A percentile compares a stretch with the other conserved stretches of the same genome.
Conservation (phyloP, 1,140 invertebrate genomes). For the Drosophila ironensis region DNA sequence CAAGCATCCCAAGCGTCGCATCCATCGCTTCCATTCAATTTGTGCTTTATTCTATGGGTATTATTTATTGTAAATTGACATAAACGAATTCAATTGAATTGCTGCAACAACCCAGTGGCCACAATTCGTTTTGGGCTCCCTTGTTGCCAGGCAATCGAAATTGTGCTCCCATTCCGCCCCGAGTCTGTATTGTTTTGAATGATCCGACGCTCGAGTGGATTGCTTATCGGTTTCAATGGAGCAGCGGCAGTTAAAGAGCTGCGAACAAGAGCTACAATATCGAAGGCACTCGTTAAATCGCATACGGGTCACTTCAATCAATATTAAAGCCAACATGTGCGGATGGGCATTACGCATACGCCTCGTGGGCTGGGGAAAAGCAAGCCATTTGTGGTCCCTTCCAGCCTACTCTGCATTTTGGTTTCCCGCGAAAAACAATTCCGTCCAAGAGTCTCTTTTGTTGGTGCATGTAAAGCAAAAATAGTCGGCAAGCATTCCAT, state of each 20-base stretch:
- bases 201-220: slow-evolving; percentile 32
- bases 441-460: too few relatives aligned
- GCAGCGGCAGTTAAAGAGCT: slow-evolving; percentile 18
- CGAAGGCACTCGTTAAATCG: slow-evolving; percentile 13
- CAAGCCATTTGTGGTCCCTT: too few relatives aligned
- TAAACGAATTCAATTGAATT: slow-evolving; percentile 79
- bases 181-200: neutral
- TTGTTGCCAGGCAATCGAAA: slow-evolving; percentile 37
- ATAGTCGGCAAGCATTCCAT: too few relatives aligned
- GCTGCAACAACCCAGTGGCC: slow-evolving; percentile 35
- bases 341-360: slow-evolving; percentile 30
- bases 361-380: slow-evolving; percentile 3
- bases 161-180: slow-evolving; percentile 4
- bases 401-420: too few relatives aligned
- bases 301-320: slow-evolving; percentile 30
- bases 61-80: slow-evolving; percentile 77
- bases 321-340: slow-evolving; percentile 3
- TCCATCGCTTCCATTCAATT: too few relatives aligned
- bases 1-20: too few relatives aligned
- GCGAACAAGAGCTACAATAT: slow-evolving; percentile 2
- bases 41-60: slow-evolving; percentile 18
- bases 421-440: too few relatives aligned
- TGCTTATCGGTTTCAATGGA: slow-evolving; percentile 47
- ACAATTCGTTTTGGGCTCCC: slow-evolving; percentile 37
- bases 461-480: too few relatives aligned